phyloP scores from a whole-genome alignment of 2,888 invertebrate species.

The Drosophila neutralis region DNA sequence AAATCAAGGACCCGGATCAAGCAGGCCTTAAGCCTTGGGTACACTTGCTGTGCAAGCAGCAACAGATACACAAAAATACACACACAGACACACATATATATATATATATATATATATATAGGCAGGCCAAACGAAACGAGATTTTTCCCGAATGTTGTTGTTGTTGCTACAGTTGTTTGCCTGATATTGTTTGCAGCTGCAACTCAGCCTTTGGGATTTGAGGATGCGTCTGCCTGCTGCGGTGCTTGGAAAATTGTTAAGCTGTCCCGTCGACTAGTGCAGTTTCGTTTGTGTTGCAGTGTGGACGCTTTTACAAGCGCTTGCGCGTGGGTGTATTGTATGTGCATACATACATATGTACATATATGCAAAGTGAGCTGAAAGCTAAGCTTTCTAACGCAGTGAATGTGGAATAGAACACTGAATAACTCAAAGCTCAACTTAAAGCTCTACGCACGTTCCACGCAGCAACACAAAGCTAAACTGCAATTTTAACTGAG shows the following conservation, averaged over 20 bases:
- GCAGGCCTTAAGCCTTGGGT: slow-evolving; percentile 57
- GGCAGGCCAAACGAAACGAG: slow-evolving; percentile 29
- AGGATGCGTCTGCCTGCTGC: slow-evolving; percentile 56
- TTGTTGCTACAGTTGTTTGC: slow-evolving; percentile 32
- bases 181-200: slow-evolving; percentile 66
- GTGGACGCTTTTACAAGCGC: slow-evolving; percentile 74
- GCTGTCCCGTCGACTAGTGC: slow-evolving; percentile 75
- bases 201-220: slow-evolving; percentile 52
- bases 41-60: slow-evolving; percentile 71
- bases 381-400: slow-evolving; percentile 20
- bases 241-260: slow-evolving; percentile 67
- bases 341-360: not conserved
- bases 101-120: not conserved
- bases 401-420: not conserved
- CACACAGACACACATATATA: slow-evolving; percentile 18
- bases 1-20: slow-evolving; percentile 75
- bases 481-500: slow-evolving; percentile 12
- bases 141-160: slow-evolving; percentile 32
- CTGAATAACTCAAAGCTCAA: slow-evolving; percentile 1
- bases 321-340: slow-evolving; percentile 45
- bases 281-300: slow-evolving; percentile 79
- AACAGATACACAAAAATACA: slow-evolving; percentile 53
- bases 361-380: slow-evolving; percentile 18
- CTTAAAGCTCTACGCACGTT: not conserved
- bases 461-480: slow-evolving; percentile 10